These are phyloP conservation scores for Hippocampus comes DNA, from an alignment of 2,113 vertebrate genomes.

Conservation along the genomic window DNA sequence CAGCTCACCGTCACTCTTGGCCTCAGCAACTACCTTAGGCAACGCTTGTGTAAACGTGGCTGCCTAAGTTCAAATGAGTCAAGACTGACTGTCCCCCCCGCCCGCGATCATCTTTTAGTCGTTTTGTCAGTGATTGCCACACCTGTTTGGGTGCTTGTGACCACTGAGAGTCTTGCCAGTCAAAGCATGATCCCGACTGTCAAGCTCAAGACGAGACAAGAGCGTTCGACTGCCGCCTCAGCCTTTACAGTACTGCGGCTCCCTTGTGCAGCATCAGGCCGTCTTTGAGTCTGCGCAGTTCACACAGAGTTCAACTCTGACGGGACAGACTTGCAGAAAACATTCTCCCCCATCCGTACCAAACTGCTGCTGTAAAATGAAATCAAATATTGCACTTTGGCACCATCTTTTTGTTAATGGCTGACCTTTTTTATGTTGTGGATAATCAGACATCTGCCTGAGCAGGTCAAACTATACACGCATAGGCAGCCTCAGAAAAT, in stretches of 20 bases:
- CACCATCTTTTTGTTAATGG: background rate
- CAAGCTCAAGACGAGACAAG: constrained; percentile 28
- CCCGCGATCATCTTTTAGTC: background rate
- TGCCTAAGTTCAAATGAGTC: background rate
- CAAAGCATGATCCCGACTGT: constrained; percentile 34
- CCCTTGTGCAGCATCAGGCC: constrained; percentile 34
- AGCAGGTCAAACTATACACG: constrained; percentile 30
- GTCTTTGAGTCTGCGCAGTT: constrained; percentile 45
- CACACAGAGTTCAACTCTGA: constrained; percentile 47
- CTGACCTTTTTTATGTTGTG: background rate
- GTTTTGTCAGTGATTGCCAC: constrained; percentile 2
- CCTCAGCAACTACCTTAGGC: background rate
- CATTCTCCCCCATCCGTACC: background rate
- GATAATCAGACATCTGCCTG: constrained; percentile 48
- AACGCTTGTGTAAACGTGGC: constrained; percentile 9
- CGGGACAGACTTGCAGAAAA: constrained; percentile 34
- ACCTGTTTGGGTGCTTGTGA: constrained; percentile 15
- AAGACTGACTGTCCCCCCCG: background rate
- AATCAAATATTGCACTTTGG: background rate
- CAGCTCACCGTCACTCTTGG: constrained; percentile 2
- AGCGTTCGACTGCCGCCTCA: constrained; percentile 38
- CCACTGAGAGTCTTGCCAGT: constrained; percentile 21
- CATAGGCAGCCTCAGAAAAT: constrained; percentile 51
- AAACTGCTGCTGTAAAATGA: background rate
- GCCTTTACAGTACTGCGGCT: constrained; percentile 35